Evolutionary conservation across 2,888 invertebrate genomes (phyloP).

Genomic region (Rhogogaster chlorosoma): DNA sequence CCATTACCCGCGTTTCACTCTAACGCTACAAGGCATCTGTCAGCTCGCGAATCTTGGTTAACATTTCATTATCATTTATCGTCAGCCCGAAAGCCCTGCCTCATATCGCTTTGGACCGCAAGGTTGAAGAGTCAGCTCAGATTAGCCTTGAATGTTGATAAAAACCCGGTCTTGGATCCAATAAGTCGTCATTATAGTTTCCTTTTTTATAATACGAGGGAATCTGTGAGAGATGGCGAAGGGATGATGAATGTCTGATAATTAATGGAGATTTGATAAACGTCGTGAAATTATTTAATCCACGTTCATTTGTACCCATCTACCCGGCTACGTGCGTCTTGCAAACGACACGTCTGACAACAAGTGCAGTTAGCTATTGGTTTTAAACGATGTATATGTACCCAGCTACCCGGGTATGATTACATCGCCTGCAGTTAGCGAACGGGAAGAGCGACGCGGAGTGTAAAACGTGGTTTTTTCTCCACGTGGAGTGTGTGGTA

Average conservation of each 20-base stretch:
- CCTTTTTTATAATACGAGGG: too few species aligned
- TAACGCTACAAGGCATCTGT: slow-evolving; percentile 1
- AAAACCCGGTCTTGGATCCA: not conserved
- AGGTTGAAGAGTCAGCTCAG: not conserved
- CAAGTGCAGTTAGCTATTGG: slow-evolving; percentile 14
- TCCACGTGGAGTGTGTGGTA: not conserved
- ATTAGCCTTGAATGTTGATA: not conserved
- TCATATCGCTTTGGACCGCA: not conserved
- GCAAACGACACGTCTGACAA: not conserved
- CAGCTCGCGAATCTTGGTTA: slow-evolving; percentile 29
- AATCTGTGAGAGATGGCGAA: too few species aligned
- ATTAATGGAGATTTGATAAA: not conserved
- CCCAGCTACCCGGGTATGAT: not conserved
- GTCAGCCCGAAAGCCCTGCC: not conserved
- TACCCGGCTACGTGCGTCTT: not conserved
- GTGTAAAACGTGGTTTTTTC: slow-evolving; percentile 17
- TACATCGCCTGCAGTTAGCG: slow-evolving; percentile 22
- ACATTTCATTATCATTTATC: slow-evolving; percentile 16
- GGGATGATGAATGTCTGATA: not conserved
- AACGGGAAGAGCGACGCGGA: not conserved
- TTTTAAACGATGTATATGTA: not conserved
- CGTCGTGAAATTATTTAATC: not conserved
- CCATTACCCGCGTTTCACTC: not conserved
- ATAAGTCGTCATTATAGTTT: too few species aligned
- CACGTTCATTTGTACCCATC: not conserved